Evolutionary conservation across 1,140 invertebrate species (phyloP), one percentile per base, ranked within the genome.

Genomic region (Phenacoccus solenopsis): DNA sequence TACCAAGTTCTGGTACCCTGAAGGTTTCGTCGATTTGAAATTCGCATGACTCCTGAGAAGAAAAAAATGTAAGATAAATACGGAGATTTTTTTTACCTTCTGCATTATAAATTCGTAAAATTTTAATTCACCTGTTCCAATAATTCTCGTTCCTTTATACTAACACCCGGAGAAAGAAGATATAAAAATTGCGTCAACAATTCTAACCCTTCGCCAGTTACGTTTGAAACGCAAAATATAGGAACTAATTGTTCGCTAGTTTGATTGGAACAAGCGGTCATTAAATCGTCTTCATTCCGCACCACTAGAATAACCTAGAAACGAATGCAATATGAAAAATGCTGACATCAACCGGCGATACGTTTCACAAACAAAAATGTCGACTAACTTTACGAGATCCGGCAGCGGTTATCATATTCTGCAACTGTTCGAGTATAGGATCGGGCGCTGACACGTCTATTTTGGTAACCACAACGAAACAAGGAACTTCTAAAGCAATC

Each of bases 11-110:
- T n/a, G 90, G 90, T 59, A 92, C 88, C 77, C 84, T 81, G 76
- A 96, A 96, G 24, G 91, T 93, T 81, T 98, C 94, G 77, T 98
- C 93, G 38, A 98, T 89, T 82, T 96, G 90, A 79, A 96, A 95
- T 75, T 93, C 49, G 61, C 71, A 69, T 20, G 28, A 71, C 10
- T 71, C 68, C 71, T 71, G 35, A 10, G 59, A 20, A 2, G 22
- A 67, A 5, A 67, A 67, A 22, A 22, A 5, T 38, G 32, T 38
- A 38, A 9, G 32, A 38, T 38, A 10, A 38, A 38, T 38, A n/a
- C n/a, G n/a, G n/a, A n/a, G n/a, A n/a, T n/a, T n/a, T n/a, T n/a
- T n/a, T n/a, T n/a, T 38, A 38, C 9, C 9, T 38, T 38, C n/a
- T 10, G 9, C 32, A 38, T 38, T 38, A 9, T 9, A 38, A 38